These are phyloP conservation scores for Phasianus colchicus DNA, from an alignment of 2,113 vertebrate genomes.

Conservation along the genomic window DNA sequence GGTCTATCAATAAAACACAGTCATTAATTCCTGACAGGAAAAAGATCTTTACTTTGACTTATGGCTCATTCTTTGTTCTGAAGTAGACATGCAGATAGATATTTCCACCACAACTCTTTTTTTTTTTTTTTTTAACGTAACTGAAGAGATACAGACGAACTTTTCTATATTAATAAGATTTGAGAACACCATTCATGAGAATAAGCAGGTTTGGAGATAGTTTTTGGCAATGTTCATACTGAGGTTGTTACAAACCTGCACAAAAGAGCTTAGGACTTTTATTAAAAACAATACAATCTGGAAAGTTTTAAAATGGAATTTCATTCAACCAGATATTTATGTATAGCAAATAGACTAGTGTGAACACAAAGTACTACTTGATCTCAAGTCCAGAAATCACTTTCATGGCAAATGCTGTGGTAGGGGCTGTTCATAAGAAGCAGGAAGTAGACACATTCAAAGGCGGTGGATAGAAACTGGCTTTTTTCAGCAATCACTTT, in stretches of 20 bases:
- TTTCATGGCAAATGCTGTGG: neutral
- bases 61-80: neutral
- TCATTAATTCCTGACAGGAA: neutral
- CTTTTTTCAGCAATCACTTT: neutral
- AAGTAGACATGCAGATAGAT: neutral
- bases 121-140: neutral
- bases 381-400: neutral
- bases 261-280: conserved; percentile 32
- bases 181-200: neutral
- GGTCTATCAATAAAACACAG: neutral
- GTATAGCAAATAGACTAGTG: neutral
- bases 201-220: neutral
- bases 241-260: neutral
- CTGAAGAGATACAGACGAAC: neutral
- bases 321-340: neutral
- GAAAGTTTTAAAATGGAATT: neutral
- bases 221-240: neutral
- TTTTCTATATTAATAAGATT: neutral
- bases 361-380: neutral
- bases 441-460: rapidly evolving
- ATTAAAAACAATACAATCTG: conserved; percentile 12
- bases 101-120: neutral
- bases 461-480: neutral
- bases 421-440: neutral
- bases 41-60: neutral